These are phyloP conservation scores for Ceratothoa steindachneri DNA, from an alignment of 2,888 invertebrate species.

Conservation along the genomic window DNA sequence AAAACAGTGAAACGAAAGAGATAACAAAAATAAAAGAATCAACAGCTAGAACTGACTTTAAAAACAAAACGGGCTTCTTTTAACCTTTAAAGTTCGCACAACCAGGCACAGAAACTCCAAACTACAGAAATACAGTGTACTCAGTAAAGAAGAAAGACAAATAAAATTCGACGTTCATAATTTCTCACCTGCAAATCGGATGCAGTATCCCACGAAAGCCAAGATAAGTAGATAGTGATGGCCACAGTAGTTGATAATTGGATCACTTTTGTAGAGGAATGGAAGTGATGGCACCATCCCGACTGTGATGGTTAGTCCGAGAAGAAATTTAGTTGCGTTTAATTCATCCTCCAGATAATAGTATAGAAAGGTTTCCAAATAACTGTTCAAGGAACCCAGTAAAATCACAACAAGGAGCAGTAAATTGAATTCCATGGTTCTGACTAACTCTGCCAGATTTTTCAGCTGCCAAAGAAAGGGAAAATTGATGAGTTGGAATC, in stretches of 20 bases:
- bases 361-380: slow-evolving; percentile 71
- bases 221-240: slow-evolving; percentile 76
- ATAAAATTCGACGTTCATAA: slow-evolving; percentile 3
- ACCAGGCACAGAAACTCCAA: background rate
- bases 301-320: slow-evolving; percentile 65
- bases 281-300: slow-evolving; percentile 68
- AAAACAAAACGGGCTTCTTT: no score
- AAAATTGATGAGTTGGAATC: no score
- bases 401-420: slow-evolving; percentile 66
- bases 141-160: no score
- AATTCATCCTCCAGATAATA: slow-evolving; percentile 61
- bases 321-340: slow-evolving; percentile 59
- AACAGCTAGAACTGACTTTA: no score
- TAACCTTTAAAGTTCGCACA: no score
- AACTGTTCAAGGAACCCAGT: slow-evolving; percentile 74
- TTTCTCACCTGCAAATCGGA: slow-evolving; percentile 69
- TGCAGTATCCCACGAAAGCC: slow-evolving; percentile 74
- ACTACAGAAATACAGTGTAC: background rate
- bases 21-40: no score
- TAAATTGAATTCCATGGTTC: slow-evolving; percentile 37
- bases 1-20: no score
- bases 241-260: slow-evolving; percentile 75
- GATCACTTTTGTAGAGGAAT: slow-evolving; percentile 72
- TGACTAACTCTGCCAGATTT: slow-evolving; percentile 26
- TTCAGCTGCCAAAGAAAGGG: slow-evolving; percentile 40